phyloP scores from a whole-genome alignment of 2,888 invertebrate genomes.

The Graphium colonna region DNA sequence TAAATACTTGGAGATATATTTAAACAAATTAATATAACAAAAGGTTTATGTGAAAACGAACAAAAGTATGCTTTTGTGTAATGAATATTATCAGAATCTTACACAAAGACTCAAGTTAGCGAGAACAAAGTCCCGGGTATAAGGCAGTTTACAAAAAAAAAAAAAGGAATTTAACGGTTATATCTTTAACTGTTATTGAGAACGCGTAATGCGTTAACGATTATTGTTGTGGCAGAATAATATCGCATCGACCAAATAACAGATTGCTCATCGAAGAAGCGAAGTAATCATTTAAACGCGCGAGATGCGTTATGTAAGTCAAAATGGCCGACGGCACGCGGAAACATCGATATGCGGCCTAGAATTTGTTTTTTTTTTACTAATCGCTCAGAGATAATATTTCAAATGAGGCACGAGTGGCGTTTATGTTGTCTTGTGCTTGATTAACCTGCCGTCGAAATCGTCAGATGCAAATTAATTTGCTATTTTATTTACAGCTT shows the following conservation, averaged over 20 bases:
- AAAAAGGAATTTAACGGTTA: neutral
- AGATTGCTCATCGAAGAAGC: conserved; percentile 1
- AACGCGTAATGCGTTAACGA: neutral
- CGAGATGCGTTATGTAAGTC: conserved; percentile 15
- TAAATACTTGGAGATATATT: too few relatives aligned
- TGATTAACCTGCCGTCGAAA: too few relatives aligned
- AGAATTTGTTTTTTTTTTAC: conserved; percentile 9
- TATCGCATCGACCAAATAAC: neutral
- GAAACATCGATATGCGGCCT: conserved; percentile 8
- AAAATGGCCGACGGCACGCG: conserved; percentile 8
- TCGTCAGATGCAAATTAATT: too few relatives aligned
- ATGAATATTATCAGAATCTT: too few relatives aligned
- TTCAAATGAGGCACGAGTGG: neutral
- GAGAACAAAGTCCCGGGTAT: too few relatives aligned
- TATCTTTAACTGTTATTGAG: neutral
- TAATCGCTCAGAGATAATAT: neutral
- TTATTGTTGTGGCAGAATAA: conserved; percentile 10
- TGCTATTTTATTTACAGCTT: too few relatives aligned
- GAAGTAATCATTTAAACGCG: conserved; percentile 11
- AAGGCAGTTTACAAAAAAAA: neutral
- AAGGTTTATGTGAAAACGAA: too few relatives aligned
- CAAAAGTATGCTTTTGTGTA: too few relatives aligned
- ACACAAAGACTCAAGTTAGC: too few relatives aligned
- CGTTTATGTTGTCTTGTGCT: too few relatives aligned
- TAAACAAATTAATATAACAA: too few relatives aligned